Evolutionary conservation across 2,888 invertebrate genomes (phyloP).

Genomic region (Hyppa rectilinea): DNA sequence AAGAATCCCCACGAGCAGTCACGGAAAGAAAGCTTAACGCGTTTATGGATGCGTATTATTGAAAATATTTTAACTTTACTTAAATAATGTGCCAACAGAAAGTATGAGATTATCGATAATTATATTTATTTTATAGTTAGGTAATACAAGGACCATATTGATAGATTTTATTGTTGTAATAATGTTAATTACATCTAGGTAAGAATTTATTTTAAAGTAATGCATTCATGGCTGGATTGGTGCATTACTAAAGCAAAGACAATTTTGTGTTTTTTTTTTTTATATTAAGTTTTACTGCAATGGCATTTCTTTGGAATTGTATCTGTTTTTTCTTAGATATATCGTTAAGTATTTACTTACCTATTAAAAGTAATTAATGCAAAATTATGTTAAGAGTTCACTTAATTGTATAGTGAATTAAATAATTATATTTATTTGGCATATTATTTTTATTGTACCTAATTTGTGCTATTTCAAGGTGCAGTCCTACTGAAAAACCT

Average conservation of each 20-base stretch:
- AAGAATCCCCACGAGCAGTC: constrained; percentile 76
- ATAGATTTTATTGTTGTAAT: constrained; percentile 58
- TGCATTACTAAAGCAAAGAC: constrained; percentile 69
- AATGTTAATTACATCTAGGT: constrained; percentile 43
- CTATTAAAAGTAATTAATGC: neutral
- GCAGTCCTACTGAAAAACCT: constrained; percentile 40
- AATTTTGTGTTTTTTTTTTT: neutral
- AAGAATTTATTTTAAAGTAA: constrained; percentile 60
- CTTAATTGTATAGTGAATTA: constrained; percentile 35
- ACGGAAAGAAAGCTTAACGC: constrained; percentile 81
- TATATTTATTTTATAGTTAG: constrained; percentile 56
- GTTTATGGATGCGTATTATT: constrained; percentile 81
- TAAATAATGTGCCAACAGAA: constrained; percentile 66
- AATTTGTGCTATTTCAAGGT: constrained; percentile 54
- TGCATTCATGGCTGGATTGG: constrained; percentile 78
- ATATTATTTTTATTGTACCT: constrained; percentile 38
- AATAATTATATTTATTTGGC: constrained; percentile 32
- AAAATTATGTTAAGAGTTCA: constrained; percentile 14
- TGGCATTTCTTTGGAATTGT: neutral
- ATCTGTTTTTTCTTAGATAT: neutral
- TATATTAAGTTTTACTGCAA: neutral
- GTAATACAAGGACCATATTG: constrained; percentile 67
- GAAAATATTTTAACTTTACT: constrained; percentile 54
- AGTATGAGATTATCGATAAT: constrained; percentile 52
- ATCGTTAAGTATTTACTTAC: neutral